Conservation (phyloP, 2,113 vertebrate genomes). For the Puffinus mauretanicus region DNA sequence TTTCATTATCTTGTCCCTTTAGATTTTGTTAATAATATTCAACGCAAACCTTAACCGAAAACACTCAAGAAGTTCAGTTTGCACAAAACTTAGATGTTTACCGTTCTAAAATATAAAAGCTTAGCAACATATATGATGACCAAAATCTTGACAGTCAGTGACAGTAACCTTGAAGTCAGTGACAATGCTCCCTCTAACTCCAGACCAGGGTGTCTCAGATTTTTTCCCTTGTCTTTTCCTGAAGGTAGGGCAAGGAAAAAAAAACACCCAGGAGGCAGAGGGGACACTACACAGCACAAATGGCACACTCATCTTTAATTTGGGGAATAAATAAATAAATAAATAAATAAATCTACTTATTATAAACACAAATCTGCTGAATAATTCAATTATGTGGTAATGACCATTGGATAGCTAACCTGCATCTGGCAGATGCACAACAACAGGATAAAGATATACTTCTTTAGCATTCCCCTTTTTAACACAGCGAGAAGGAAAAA, state of each 20-base stretch:
- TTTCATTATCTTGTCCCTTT: neutral
- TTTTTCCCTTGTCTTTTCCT: neutral
- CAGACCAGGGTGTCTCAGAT: neutral
- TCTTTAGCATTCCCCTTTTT: neutral
- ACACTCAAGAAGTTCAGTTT: neutral
- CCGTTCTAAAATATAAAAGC: neutral
- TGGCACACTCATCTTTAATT: neutral
- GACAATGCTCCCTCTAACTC: neutral
- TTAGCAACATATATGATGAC: neutral
- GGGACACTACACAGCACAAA: neutral
- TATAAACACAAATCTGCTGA: neutral
- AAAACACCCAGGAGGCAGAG: neutral
- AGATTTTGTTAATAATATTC: neutral
- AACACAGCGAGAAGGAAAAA: fast-evolving
- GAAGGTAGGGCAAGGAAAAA: neutral
- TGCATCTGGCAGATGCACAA: neutral
- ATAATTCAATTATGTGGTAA: neutral
- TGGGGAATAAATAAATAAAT: neutral
- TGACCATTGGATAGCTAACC: neutral
- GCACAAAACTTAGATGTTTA: neutral
- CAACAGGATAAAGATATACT: neutral
- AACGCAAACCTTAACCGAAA: neutral
- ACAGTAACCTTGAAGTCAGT: neutral
- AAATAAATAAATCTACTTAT: neutral
- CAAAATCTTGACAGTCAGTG: neutral